Conservation (phyloP, 2,888 invertebrate genomes). For the Callinectes sapidus region DNA sequence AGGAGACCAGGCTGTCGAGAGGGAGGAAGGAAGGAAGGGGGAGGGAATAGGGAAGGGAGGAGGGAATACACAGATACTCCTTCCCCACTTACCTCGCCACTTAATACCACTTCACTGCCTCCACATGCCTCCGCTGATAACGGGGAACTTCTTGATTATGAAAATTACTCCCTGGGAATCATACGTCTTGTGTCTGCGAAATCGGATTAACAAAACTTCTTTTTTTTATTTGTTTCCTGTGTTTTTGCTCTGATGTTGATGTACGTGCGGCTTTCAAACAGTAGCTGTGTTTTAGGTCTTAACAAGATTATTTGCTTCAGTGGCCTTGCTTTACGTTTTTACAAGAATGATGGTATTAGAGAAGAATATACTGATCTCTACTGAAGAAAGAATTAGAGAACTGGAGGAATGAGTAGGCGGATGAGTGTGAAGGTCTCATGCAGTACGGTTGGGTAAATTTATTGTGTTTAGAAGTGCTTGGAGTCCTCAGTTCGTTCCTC, state of each 20-base stretch:
- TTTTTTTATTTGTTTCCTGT: neutral
- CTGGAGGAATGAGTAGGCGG: neutral
- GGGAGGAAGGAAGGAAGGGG: neutral
- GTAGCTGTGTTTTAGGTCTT: neutral
- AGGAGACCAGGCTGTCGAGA: neutral
- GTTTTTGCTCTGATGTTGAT: too few relatives aligned
- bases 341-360: too few relatives aligned
- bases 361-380: too few relatives aligned
- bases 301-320: too few relatives aligned
- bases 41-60: neutral
- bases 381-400: too few relatives aligned
- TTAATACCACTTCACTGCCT: conserved; percentile 26
- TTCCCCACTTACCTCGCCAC: conserved; percentile 14
- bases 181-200: neutral
- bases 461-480: neutral
- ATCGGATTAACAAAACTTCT: neutral
- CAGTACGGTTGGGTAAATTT: neutral
- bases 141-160: conserved; percentile 11
- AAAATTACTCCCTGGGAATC: neutral
- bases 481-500: conserved; percentile 4
- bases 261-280: too few relatives aligned
- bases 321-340: too few relatives aligned
- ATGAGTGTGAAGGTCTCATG: neutral
- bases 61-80: neutral
- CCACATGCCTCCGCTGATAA: conserved; percentile 30